Percentiles rank a stretch among this genome's conserved stretches.
Evolutionary conservation across 2,113 vertebrate genomes (phyloP).

Genomic region (Psilopogon haemacephalus): DNA sequence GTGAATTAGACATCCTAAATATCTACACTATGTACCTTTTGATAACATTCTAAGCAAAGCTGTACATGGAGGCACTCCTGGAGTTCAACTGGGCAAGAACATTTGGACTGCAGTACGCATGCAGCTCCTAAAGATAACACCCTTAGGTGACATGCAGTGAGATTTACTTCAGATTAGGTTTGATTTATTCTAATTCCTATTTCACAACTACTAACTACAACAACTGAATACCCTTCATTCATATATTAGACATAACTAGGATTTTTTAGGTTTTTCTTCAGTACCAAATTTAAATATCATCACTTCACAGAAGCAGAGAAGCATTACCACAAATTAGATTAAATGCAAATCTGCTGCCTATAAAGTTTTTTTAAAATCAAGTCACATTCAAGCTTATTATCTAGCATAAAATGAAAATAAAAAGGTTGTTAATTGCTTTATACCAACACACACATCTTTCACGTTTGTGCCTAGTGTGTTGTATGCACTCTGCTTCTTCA

Average conservation of each 20-base stretch:
- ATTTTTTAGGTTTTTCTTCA: not conserved
- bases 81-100: not conserved
- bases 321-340: not conserved
- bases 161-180: not conserved
- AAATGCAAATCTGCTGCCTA: not conserved
- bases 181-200: not conserved
- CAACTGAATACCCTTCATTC: not conserved
- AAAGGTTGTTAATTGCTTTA: not conserved
- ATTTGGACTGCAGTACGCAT: not conserved
- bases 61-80: not conserved
- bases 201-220: not conserved
- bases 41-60: not conserved
- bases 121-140: not conserved
- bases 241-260: not conserved
- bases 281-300: not conserved
- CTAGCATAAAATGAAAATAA: not conserved
- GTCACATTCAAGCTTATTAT: not conserved
- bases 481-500: not conserved
- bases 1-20: not conserved
- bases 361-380: not conserved
- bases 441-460: not conserved
- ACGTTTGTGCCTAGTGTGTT: not conserved
- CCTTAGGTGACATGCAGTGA: not conserved
- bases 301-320: not conserved
- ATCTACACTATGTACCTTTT: not conserved